Evolutionary conservation across 1,140 invertebrate species (phyloP).

Genomic region (Neuroterus valhalla): DNA sequence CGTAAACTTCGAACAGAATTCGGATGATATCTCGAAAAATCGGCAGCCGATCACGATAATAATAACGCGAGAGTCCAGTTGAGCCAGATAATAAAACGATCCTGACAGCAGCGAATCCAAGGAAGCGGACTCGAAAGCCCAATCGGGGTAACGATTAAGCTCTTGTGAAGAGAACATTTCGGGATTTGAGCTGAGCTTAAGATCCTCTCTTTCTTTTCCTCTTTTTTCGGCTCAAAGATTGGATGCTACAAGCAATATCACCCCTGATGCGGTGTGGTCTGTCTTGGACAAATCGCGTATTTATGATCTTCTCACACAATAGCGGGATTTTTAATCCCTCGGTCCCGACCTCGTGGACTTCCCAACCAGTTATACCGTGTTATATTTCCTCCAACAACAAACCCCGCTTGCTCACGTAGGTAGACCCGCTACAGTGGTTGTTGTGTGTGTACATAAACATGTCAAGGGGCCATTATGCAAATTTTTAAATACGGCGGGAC

Average conservation of each 20-base stretch:
- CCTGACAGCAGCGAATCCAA: not conserved
- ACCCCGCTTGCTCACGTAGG: conserved; percentile 49
- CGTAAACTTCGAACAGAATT: not conserved
- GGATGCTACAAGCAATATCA: conserved; percentile 54
- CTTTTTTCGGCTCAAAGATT: too few species aligned
- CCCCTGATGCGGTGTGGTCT: conserved; percentile 53
- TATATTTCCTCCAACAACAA: conserved; percentile 55
- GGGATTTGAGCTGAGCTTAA: conserved; percentile 59
- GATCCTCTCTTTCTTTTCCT: too few species aligned
- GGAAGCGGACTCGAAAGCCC: conserved; percentile 15
- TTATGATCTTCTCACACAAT: conserved; percentile 67
- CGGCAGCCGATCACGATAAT: not conserved
- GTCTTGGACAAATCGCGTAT: conserved; percentile 69
- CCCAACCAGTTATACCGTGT: conserved; percentile 48
- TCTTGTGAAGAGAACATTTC: conserved; percentile 54
- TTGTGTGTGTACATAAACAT: conserved; percentile 70
- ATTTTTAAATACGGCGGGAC: conserved; percentile 71
- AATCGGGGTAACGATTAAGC: conserved; percentile 58
- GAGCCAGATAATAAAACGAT: not conserved
- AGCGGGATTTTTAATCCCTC: conserved; percentile 66
- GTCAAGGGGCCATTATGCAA: conserved; percentile 71
- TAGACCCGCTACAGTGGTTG: conserved; percentile 25
- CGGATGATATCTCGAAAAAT: not conserved
- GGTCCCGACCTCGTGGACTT: conserved; percentile 45
- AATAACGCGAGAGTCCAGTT: not conserved